Base-by-base conservation (phyloP, 2,888 invertebrate genomes). In the Caenorhabditis zanzibari region DNA sequence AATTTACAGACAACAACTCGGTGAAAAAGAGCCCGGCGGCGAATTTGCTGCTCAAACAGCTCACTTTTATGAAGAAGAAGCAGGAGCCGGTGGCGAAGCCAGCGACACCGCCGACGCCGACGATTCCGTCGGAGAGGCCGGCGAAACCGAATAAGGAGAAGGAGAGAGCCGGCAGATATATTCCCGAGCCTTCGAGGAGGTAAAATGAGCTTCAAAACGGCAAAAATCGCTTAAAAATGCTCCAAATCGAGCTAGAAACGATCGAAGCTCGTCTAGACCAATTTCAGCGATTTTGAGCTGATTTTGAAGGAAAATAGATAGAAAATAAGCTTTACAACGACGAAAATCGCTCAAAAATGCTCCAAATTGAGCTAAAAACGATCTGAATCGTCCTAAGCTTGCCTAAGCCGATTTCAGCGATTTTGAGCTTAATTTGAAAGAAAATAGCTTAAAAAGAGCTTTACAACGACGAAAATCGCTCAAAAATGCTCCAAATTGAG, bases 61-160 rank as follows among this genome's bases (percentile, higher is more conserved):
- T 76, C 12, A 38, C 38, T 7, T 76, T 76, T 49, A 12, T 76
- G 66, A 76, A 68, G 35, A 77, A 69, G 26, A 72, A 79, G 32
- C 64, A 56, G n/a, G 69, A 52, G 10, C 32, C 35, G 26, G 26
- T 9, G 24, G 28, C n/a, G 19, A 63, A 26, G 16, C 19, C 47
- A 16, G n/a, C 19, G 19, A 7, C 54, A 22, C 19, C 28, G 16
- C 28, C 74, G 4, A n/a, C 28, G 16, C 28, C 74, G 4, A n/a
- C 24, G 14, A 24, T 77, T 54, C 82, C 82, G 5, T 7, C 49
- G 0, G 69, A 74, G 19, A 22, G 77, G 12, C 82, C 82, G 12
- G 54, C 61, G 9, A 61, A 74, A 28, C 82, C 77, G 41, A 82
- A 77, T 54, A 76, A 77, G 64, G 82, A 82, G 63, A 82, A 77